Evolutionary conservation across 2,797 vertebrate species (phyloP).

Genomic region (Gymnoscopelus braueri): DNA sequence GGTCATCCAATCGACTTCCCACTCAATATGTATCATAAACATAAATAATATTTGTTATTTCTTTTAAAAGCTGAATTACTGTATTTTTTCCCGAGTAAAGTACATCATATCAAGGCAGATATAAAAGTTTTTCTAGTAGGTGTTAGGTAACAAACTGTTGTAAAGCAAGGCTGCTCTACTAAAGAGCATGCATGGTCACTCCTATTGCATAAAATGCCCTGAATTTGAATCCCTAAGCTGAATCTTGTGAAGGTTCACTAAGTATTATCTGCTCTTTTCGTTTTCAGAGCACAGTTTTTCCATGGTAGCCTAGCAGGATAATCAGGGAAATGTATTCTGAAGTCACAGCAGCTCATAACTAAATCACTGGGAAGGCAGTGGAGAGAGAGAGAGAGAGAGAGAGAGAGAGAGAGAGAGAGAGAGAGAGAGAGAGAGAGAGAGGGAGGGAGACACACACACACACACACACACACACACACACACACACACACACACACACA

Average conservation of each 20-base stretch:
- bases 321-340: not conserved
- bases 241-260: too few species aligned
- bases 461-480: not conserved
- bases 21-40: too few species aligned
- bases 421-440: not conserved
- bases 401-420: not conserved
- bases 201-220: too few species aligned
- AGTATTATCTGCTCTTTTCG: too few species aligned
- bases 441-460: not conserved
- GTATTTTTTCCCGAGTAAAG: not conserved
- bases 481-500: too few species aligned
- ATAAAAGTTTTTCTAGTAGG: not conserved
- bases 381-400: not conserved
- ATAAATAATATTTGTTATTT: too few species aligned
- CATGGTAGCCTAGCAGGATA: not conserved
- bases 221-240: too few species aligned
- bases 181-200: too few species aligned
- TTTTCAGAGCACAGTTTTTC: conserved; percentile 21
- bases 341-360: conserved; percentile 9
- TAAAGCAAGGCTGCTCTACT: too few species aligned
- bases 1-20: too few species aligned
- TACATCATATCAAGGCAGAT: not conserved
- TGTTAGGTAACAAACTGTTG: too few species aligned
- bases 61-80: too few species aligned
- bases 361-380: conserved; percentile 27